phyloP scores from a whole-genome alignment of 2,797 vertebrate species.

The Valencia hispanica region DNA sequence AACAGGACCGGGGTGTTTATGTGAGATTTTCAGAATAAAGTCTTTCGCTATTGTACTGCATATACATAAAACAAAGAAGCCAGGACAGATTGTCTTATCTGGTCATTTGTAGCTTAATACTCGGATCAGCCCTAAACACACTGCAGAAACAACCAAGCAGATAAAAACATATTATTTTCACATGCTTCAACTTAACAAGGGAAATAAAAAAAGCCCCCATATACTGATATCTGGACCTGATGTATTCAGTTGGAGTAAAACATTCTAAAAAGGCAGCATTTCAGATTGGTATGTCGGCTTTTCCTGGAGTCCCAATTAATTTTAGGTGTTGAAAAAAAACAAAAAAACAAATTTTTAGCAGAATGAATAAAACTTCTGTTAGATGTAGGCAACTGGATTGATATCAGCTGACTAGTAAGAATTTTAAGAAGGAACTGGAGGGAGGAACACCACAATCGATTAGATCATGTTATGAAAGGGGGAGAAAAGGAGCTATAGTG shows the following conservation, averaged over 20 bases:
- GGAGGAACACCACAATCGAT: neutral
- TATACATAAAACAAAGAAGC: conserved; percentile 40
- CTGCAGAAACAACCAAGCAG: conserved; percentile 53
- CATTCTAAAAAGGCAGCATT: conserved; percentile 42
- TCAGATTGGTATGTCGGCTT: conserved; percentile 21
- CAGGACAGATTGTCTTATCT: conserved; percentile 46
- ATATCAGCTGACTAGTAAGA: neutral
- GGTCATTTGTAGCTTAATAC: conserved; percentile 56
- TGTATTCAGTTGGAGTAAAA: conserved; percentile 41
- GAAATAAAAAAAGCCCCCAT: conserved; percentile 30
- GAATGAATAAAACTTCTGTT: neutral
- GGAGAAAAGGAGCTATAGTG: neutral
- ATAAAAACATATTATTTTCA: conserved; percentile 51
- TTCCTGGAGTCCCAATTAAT: neutral
- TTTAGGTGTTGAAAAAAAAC: too few species aligned
- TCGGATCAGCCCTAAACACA: conserved; percentile 54
- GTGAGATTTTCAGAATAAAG: conserved; percentile 28
- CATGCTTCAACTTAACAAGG: conserved; percentile 44
- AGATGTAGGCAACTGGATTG: neutral
- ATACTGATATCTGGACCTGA: conserved; percentile 31
- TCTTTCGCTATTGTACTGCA: conserved; percentile 15
- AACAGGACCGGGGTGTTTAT: conserved; percentile 35
- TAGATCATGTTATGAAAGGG: neutral
- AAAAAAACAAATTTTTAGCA: too few species aligned
- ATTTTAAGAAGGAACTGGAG: neutral